Base-by-base conservation (phyloP, 2,888 invertebrate genomes). In the Halocaridina rubra region DNA sequence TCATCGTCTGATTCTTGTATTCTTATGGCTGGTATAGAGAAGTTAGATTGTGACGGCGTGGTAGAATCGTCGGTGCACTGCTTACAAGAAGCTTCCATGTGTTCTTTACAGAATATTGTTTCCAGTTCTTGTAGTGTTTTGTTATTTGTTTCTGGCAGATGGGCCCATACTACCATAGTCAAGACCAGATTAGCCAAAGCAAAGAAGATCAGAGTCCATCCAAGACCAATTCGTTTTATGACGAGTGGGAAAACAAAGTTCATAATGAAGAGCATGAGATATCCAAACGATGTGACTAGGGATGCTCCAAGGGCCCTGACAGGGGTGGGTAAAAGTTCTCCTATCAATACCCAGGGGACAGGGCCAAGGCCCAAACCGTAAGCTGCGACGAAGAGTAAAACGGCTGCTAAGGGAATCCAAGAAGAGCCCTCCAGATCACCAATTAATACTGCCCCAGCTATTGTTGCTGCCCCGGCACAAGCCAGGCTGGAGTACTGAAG, bases 321-420 rank as follows among this genome's bases (percentile, higher is more conserved):
- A 0, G 80, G 77, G 8, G 84, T 78, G 1, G 88, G 88, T 5
- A 88, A 57, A 29, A 88, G 71, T 33, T 88, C 88, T 0, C 86
- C 88, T 19, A 88, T 19, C n/a, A 80, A 39, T 33, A 78, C 71
- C 86, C 86, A 84, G 10, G 85, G 86, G 7, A 85, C 71, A 10
- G 88, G 88, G 1, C 74, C 81, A 10, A 82, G 64, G 7, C 88
- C 88, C 30, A 86, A 46, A 72, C 88, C 71, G 80, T 76, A 81
- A 61, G 84, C 33, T 61, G 88, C 59, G 59, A 82, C 67, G 46
- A 77, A 85, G 22, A 81, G 30, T 16, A 79, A 32, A 19, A 90
- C 87, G 8, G 90, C 88, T 19, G 88, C 86, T 79, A 89, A 90
- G 4, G 90, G 90, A 2, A 90, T 84, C 90, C 90, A 90, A 0